Evolutionary conservation across 1,140 invertebrate genomes (phyloP).

Genomic region (Gonioctena quinquepunctata): DNA sequence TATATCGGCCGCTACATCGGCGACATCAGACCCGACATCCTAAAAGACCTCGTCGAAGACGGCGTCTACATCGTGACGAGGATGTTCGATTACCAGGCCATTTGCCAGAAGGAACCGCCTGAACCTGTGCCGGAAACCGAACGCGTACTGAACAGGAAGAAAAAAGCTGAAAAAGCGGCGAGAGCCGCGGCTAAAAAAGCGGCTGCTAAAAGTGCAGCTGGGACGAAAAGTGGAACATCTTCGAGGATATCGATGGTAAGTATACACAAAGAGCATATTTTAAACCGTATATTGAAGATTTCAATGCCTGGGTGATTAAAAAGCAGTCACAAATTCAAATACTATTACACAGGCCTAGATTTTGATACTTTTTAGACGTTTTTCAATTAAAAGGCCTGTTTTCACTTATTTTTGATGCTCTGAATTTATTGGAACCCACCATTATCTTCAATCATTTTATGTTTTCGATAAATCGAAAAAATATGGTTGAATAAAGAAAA

Average conservation of each 20-base stretch:
- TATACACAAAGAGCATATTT: no score
- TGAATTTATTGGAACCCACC: no score
- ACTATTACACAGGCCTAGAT: no score
- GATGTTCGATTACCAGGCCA: conserved; percentile 88
- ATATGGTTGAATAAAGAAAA: no score
- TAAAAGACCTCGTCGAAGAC: conserved; percentile 75
- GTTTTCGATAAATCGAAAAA: no score
- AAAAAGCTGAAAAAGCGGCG: background rate
- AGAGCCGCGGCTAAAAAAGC: background rate
- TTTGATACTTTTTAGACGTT: no score
- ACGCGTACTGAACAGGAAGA: background rate
- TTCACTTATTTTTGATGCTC: no score
- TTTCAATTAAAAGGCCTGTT: no score
- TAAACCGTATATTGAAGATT: background rate
- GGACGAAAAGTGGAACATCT: background rate
- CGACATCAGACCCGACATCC: conserved; percentile 76
- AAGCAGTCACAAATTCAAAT: no score
- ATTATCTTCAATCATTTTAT: no score
- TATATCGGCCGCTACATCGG: conserved; percentile 82
- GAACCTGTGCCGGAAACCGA: background rate
- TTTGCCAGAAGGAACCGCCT: conserved; percentile 61
- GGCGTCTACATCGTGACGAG: conserved; percentile 75
- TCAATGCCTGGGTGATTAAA: no score
- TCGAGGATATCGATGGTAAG: background rate
- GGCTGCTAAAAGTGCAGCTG: background rate